phyloP scores from a whole-genome alignment of 2,888 invertebrate genomes.

The Dryobotodes eremita region DNA sequence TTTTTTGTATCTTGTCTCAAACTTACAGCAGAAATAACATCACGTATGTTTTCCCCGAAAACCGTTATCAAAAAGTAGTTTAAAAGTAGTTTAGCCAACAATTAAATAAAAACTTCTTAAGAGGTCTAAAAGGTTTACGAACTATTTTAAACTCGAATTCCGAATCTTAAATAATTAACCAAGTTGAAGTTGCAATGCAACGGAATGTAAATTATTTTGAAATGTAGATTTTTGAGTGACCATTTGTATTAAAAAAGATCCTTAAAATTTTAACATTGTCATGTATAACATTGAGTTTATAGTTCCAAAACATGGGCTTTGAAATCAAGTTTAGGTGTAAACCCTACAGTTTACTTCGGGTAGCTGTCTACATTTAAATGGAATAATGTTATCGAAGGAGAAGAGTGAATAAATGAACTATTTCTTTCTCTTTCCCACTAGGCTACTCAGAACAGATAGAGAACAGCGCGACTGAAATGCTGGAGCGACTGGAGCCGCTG shows the following conservation, averaged over 20 bases:
- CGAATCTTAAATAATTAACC: neutral
- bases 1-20: too few species aligned
- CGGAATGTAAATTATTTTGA: too few species aligned
- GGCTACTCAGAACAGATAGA: slow-evolving; percentile 95
- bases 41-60: too few species aligned
- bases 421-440: slow-evolving; percentile 52
- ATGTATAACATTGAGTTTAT: neutral
- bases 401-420: neutral
- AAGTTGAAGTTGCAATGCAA: neutral
- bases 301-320: neutral
- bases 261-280: too few species aligned
- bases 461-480: slow-evolving; percentile 94
- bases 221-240: neutral
- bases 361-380: neutral
- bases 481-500: slow-evolving; percentile 96
- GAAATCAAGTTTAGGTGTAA: too few species aligned
- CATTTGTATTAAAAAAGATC: too few species aligned
- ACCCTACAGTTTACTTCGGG: neutral
- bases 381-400: neutral
- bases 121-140: neutral
- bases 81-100: too few species aligned
- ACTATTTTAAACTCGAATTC: neutral
- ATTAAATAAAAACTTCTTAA: neutral
- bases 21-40: too few species aligned
- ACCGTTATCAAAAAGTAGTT: too few species aligned